phyloP scores from a whole-genome alignment of 2,797 vertebrate species.

The Holocentrus rufus region DNA sequence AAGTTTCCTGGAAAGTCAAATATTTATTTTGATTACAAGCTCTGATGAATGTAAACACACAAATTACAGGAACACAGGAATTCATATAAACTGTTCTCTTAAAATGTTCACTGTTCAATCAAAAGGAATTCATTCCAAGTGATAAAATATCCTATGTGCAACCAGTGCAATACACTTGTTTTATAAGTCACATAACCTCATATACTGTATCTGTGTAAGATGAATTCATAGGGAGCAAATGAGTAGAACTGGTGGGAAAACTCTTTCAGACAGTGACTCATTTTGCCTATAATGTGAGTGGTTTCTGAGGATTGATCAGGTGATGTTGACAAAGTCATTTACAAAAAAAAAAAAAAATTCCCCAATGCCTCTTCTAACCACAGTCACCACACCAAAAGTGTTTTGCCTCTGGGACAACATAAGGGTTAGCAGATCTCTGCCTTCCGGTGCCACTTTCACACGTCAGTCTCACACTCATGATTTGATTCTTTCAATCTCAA shows the following conservation, averaged over 20 bases:
- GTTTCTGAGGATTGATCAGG: conserved; percentile 25
- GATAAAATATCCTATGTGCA: no score
- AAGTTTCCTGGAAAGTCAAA: no score
- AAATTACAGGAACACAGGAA: no score
- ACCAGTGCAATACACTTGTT: no score
- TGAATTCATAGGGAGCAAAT: no score
- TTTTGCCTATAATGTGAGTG: conserved; percentile 2
- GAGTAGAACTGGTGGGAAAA: neutral
- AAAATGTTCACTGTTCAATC: no score
- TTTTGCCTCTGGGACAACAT: neutral
- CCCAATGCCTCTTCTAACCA: conserved; percentile 9
- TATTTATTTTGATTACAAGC: no score
- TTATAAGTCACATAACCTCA: no score
- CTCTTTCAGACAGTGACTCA: conserved; percentile 4
- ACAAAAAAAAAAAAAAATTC: neutral
- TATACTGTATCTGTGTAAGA: no score
- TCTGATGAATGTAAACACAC: no score
- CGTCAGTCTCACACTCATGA: neutral
- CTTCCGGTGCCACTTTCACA: neutral
- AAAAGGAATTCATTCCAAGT: no score
- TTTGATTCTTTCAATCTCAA: neutral
- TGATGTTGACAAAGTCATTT: neutral
- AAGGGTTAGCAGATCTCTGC: neutral
- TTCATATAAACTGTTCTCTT: no score
- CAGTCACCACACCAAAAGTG: conserved; percentile 1